Evolutionary conservation across 2,888 invertebrate genomes (phyloP), one percentile per base, ranked within the genome.

Genomic region (Ectemnius continuus): DNA sequence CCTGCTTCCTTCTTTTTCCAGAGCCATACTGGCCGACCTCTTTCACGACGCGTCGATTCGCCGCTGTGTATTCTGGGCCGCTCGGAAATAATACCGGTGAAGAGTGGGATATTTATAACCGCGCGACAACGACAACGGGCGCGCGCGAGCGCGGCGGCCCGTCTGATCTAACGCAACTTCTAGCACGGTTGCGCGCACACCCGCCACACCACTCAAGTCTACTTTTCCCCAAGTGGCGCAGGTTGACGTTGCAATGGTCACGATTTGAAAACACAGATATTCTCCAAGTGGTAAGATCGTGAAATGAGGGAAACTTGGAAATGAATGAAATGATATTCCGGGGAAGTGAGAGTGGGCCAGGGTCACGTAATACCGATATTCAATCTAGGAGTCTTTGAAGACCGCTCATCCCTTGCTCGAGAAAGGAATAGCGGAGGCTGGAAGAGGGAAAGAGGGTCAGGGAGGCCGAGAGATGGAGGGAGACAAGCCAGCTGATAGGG

Each of bases 11-110:
- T 64, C 61, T 83, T 80, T 76, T 70, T 70, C 69, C 76, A 61
- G 52, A 16, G 16, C 8, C 71, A 65, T 69, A 65, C 73, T 68
- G 67, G 71, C 79, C 80, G 82, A 84, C 84, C 83, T 80, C 80
- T 80, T 83, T 84, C 82, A 72, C 61, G 60, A 6, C 5, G 36
- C 5, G 36, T 36, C 8, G 75, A 68, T 79, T 62, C 71, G 72
- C 70, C 36, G 36, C 70, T 70, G 67, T 46, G 67, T 75, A 72
- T 82, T 83, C 80, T 74, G 69, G 82, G 79, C 77, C 71, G 80
- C 79, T 84, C 83, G 84, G 79, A 83, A 83, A 83, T 83, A 83
- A 83, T 83, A 83, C 76, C 73, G 61, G 76, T 79, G 79, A 36
- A 36, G 36, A 82, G 84, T 80, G 64, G 74, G 80, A 66, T 83